These are phyloP conservation scores for Drosophila putrida DNA, from an alignment of 2,888 invertebrate genomes.

Conservation along the genomic window DNA sequence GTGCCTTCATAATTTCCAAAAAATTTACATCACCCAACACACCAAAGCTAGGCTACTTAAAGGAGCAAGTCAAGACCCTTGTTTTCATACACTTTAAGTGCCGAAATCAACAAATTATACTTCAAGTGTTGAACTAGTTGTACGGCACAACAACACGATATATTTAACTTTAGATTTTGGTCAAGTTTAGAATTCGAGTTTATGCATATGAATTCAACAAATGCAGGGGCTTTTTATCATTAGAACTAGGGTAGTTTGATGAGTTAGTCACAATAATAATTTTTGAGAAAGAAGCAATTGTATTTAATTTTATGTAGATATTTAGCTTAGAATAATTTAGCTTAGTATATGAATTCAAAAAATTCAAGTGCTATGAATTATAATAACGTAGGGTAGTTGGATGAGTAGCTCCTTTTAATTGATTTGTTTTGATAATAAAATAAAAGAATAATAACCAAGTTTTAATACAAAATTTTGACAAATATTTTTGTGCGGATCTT, in stretches of 20 bases:
- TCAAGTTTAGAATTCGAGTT: slow-evolving; percentile 25
- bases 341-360: too few species aligned
- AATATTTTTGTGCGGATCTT: too few species aligned
- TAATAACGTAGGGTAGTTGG: too few species aligned
- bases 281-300: too few species aligned
- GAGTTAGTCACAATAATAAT: not conserved
- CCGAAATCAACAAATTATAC: slow-evolving; percentile 81
- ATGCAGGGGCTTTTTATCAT: not conserved
- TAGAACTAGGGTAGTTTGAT: slow-evolving; percentile 10
- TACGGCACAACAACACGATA: slow-evolving; percentile 24
- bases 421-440: too few species aligned
- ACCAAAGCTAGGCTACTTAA: slow-evolving; percentile 17
- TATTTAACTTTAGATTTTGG: slow-evolving; percentile 82
- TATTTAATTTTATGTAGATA: too few species aligned
- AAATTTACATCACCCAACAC: slow-evolving; percentile 34
- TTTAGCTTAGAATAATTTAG: too few species aligned
- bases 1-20: slow-evolving; percentile 75
- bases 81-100: slow-evolving; percentile 74
- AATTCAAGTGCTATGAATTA: too few species aligned
- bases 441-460: too few species aligned
- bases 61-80: slow-evolving; percentile 12
- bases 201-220: slow-evolving; percentile 15
- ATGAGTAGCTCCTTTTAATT: too few species aligned
- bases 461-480: too few species aligned
- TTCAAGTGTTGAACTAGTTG: slow-evolving; percentile 41